Conservation (phyloP, 2,113 vertebrate species). For the Labrus mixtus region DNA sequence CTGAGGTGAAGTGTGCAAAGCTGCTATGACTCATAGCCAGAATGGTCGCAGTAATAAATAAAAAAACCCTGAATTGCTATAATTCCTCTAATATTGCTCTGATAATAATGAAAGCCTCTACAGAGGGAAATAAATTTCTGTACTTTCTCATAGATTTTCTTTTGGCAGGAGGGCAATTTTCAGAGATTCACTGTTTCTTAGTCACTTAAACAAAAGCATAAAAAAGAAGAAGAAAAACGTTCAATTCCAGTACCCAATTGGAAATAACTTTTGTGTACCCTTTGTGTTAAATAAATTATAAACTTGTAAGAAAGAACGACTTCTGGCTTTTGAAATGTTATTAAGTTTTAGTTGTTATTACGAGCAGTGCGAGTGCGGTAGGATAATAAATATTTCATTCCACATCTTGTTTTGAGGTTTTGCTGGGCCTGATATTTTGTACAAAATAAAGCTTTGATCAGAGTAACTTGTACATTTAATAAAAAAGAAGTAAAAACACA, state of each 20-base stretch:
- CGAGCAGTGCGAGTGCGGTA: background rate
- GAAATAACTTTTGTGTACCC: background rate
- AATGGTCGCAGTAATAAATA: background rate
- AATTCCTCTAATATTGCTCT: background rate
- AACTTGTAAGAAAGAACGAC: background rate
- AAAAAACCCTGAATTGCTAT: background rate
- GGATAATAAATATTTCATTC: too few relatives aligned
- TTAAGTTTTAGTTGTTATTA: background rate
- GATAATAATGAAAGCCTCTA: too few relatives aligned
- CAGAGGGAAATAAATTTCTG: too few relatives aligned
- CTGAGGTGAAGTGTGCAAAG: background rate
- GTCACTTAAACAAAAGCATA: too few relatives aligned
- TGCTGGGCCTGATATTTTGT: background rate
- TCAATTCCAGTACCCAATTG: background rate
- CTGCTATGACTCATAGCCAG: background rate
- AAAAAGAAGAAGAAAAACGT: too few relatives aligned
- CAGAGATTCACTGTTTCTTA: too few relatives aligned
- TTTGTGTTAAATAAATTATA: background rate
- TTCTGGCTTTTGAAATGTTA: background rate
- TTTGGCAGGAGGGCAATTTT: too few relatives aligned
- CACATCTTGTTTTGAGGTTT: background rate
- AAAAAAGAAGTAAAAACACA: background rate
- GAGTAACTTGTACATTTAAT: background rate
- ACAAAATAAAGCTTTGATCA: conserved; percentile 14
- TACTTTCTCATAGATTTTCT: background rate